Conservation (phyloP, 2,888 invertebrate species). For the Apocheima hispidaria region DNA sequence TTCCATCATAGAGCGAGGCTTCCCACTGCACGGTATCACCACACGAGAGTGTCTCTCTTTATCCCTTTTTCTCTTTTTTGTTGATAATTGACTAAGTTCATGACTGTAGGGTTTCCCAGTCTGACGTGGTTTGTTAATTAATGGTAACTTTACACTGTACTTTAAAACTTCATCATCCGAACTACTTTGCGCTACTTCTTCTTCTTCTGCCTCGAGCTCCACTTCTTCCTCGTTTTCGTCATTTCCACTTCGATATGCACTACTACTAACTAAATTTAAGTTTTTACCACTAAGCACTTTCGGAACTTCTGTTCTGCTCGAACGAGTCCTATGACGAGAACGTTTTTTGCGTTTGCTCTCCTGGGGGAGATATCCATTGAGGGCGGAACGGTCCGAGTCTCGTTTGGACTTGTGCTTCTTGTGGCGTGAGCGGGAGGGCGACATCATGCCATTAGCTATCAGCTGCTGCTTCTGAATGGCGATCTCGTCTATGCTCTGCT, state of each 20-base stretch:
- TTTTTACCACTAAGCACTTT: constrained; percentile 84
- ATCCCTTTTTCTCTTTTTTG: constrained; percentile 79
- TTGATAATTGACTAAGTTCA: constrained; percentile 85
- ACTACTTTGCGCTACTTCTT: constrained; percentile 68
- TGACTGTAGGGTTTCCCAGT: constrained; percentile 85
- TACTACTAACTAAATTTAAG: constrained; percentile 83
- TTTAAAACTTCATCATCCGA: constrained; percentile 82
- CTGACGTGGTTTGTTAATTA: constrained; percentile 72
- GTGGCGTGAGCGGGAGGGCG: constrained; percentile 70
- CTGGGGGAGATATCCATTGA: constrained; percentile 73
- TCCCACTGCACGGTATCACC: constrained; percentile 80
- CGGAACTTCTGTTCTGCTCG: constrained; percentile 66
- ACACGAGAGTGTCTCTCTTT: constrained; percentile 74
- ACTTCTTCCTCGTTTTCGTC: constrained; percentile 63
- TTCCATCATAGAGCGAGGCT: constrained; percentile 82
- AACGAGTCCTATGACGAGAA: constrained; percentile 70
- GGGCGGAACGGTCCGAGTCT: constrained; percentile 62
- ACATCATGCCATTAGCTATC: constrained; percentile 68
- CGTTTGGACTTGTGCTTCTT: constrained; percentile 78
- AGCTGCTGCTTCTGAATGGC: constrained; percentile 73
- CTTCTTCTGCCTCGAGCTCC: constrained; percentile 53
- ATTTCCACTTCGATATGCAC: constrained; percentile 69
- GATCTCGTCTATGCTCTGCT: constrained; percentile 82
- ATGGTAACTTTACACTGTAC: constrained; percentile 80
- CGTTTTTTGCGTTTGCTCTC: constrained; percentile 77